phyloP scores from a whole-genome alignment of 2,888 invertebrate genomes.

The Mimas tiliae region DNA sequence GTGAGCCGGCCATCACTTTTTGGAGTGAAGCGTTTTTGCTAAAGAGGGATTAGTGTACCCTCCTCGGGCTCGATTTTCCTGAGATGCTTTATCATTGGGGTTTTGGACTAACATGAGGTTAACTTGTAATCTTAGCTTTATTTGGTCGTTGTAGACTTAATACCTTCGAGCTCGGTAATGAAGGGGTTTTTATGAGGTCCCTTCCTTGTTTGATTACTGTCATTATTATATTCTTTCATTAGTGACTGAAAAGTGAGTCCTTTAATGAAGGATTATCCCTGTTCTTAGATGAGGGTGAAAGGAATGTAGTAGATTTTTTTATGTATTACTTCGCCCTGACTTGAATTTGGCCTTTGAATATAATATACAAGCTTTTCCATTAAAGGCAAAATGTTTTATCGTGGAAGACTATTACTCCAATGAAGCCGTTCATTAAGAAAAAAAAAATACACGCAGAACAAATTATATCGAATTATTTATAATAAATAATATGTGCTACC shows the following conservation, averaged over 20 bases:
- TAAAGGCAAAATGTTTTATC: no score
- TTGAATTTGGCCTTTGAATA: background rate
- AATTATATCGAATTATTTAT: no score
- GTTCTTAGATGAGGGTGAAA: background rate
- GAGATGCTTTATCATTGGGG: constrained; percentile 84
- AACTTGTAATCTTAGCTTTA: constrained; percentile 85
- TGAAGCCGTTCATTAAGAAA: no score
- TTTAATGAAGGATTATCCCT: background rate
- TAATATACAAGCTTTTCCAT: no score
- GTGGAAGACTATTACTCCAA: no score
- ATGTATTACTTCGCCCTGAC: no score
- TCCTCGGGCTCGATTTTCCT: constrained; percentile 79
- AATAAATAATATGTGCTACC: no score
- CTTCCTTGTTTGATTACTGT: constrained; percentile 64
- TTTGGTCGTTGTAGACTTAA: constrained; percentile 80
- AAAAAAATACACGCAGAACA: no score
- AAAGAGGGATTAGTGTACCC: constrained; percentile 84
- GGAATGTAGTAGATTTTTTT: background rate
- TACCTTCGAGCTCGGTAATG: constrained; percentile 74
- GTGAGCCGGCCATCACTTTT: constrained; percentile 83
- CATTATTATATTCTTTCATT: constrained; percentile 24
- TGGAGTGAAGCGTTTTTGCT: constrained; percentile 84
- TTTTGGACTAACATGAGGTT: constrained; percentile 83
- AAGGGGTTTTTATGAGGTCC: constrained; percentile 73
- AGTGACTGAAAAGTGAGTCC: constrained; percentile 1